Base-by-base conservation (phyloP, 2,113 vertebrate genomes). In the Apus apus region DNA sequence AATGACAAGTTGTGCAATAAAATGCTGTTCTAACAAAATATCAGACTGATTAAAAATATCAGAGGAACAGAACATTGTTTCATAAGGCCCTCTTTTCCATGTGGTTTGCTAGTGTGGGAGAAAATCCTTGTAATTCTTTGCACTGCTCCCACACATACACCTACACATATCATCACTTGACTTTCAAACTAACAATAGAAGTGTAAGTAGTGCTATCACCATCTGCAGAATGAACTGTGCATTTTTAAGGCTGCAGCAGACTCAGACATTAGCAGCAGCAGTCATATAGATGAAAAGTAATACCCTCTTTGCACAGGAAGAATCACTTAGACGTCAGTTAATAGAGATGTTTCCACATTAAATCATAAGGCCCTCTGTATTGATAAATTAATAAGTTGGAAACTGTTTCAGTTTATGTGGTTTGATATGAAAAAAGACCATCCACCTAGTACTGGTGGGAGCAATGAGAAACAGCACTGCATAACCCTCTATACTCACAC, bases 141-240 rank as follows among this genome's bases (percentile, higher is more conserved):
- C 97, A 97, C 96, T 97, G 94, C 97, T 98, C 98, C 97, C 96
- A 98, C 98, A 97, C 96, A 96, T 66, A 94, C 97, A 91, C 97
- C 98, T 97, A 98, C 98, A 97, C 95, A 93, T 96, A 97, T 97
- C 97, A 98, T 98, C 95, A 88, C 97, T 98, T 98, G 97, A 97
- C 97, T 98, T 98, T 97, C 96, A 96, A 54, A 89, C 98, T 98
- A 98, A 98, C 98, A 98, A 98, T 98, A 98, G 97, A 97, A 94
- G 85, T 96, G 96, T 98, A 97, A 97, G 98, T 96, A 95, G 95
- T 98, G 89, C 81, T 98, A 97, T 97, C 97, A 98, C 97, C 98
- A 98, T 98, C 98, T 98, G 97, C 97, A 98, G 94, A 98, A 94
- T 97, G 97, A 97, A 96, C 88, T 94, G 93, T 97, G 95, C 94